These are phyloP conservation scores for Macropodus opercularis DNA, from an alignment of 2,797 vertebrate species.

Conservation along the genomic window DNA sequence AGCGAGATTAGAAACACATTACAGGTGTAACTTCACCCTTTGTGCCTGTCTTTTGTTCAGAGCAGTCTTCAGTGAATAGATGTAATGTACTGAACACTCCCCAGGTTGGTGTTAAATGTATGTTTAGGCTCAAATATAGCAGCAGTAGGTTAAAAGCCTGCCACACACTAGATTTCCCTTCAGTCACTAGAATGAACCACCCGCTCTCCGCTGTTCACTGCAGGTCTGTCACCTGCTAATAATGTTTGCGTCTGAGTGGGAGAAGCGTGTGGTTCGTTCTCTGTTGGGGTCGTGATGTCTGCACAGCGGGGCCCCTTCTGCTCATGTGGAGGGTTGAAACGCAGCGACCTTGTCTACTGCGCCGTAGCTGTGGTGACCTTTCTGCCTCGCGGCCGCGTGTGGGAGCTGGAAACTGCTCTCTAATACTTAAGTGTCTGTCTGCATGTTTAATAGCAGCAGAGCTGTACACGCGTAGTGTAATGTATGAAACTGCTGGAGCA, in stretches of 20 bases:
- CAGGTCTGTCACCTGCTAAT: not conserved
- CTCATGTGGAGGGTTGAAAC: not conserved
- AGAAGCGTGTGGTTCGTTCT: not conserved
- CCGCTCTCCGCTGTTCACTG: no score
- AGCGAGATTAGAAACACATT: no score
- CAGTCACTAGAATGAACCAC: no score
- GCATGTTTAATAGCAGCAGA: not conserved
- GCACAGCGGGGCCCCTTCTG: not conserved
- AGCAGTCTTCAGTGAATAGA: not conserved
- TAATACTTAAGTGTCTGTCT: no score
- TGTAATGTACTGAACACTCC: not conserved
- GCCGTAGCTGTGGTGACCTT: not conserved
- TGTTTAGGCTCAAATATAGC: no score
- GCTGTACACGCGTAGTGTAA: not conserved
- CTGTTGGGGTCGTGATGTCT: not conserved
- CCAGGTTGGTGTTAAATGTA: no score
- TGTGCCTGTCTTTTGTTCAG: not conserved
- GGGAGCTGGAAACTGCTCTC: not conserved
- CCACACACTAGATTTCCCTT: no score
- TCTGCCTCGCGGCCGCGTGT: conserved; percentile 7
- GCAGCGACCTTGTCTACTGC: conserved; percentile 3
- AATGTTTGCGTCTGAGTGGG: not conserved
- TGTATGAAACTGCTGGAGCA: not conserved
- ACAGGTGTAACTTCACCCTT: not conserved
- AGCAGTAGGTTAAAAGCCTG: no score